These are phyloP conservation scores for Empis stercorea DNA, from an alignment of 2,888 invertebrate species.

Conservation along the genomic window DNA sequence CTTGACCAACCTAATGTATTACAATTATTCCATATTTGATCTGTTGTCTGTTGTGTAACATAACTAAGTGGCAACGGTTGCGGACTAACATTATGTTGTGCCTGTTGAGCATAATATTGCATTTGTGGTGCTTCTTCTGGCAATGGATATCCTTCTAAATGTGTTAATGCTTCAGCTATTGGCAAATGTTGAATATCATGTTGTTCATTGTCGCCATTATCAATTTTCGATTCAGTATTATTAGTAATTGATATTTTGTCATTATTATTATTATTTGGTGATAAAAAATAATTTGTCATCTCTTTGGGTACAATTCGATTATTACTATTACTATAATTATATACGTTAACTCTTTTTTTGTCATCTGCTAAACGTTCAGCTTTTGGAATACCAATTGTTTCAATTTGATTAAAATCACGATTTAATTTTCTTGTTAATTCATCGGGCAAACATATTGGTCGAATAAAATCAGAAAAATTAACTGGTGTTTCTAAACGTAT, in stretches of 20 bases:
- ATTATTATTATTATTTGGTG: conserved; percentile 17
- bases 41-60: conserved; percentile 13
- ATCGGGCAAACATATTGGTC: conserved; percentile 68
- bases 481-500: conserved; percentile 67
- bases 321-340: not conserved
- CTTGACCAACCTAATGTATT: conserved; percentile 79
- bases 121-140: conserved; percentile 31
- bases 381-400: conserved; percentile 24
- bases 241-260: conserved; percentile 9
- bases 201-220: conserved; percentile 1
- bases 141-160: conserved; percentile 26
- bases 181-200: conserved; percentile 23
- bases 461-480: conserved; percentile 65
- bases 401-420: conserved; percentile 20
- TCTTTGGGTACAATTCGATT: conserved; percentile 23
- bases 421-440: conserved; percentile 29
- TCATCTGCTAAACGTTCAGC: conserved; percentile 24
- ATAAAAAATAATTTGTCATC: conserved; percentile 30
- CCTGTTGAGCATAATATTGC: conserved; percentile 20
- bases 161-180: conserved; percentile 27
- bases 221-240: conserved; percentile 11
- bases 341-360: not conserved
- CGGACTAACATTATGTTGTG: conserved; percentile 5
- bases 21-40: conserved; percentile 44
- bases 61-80: conserved; percentile 12